Evolutionary conservation across 2,113 vertebrate genomes (phyloP).

Genomic region (Conger conger): DNA sequence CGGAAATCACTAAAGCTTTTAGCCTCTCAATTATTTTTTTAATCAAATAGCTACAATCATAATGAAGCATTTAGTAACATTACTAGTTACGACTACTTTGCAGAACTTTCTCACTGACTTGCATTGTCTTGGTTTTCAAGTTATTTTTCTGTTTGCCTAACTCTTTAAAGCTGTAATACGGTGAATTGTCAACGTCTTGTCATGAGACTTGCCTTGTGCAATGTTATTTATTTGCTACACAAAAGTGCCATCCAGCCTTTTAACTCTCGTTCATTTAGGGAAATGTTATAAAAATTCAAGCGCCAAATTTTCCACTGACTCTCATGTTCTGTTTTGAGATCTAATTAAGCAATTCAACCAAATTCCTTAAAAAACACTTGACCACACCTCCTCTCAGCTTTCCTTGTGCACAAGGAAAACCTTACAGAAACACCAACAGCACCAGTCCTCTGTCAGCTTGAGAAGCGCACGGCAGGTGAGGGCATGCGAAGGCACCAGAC

Average conservation of each 20-base stretch:
- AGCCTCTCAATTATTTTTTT: neutral
- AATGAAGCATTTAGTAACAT: neutral
- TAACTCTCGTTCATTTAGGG: too few relatives aligned
- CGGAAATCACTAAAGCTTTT: neutral
- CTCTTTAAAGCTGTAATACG: neutral
- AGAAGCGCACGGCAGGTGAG: slow-evolving; percentile 61
- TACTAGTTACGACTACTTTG: too few relatives aligned
- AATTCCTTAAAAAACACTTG: neutral
- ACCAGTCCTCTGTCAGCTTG: neutral
- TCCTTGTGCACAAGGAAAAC: neutral
- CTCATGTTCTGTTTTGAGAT: too few relatives aligned
- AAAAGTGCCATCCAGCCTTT: too few relatives aligned
- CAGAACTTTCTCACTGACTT: neutral
- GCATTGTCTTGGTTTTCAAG: too few relatives aligned
- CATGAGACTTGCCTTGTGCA: too few relatives aligned
- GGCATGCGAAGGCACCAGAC: slow-evolving; percentile 57
- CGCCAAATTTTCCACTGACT: too few relatives aligned
- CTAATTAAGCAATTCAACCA: too few relatives aligned
- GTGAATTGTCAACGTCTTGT: neutral
- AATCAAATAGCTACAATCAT: neutral
- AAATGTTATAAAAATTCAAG: too few relatives aligned
- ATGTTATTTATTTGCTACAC: too few relatives aligned
- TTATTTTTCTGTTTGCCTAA: too few relatives aligned
- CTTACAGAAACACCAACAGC: neutral
- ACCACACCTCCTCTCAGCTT: neutral